Percentiles rank a stretch among this genome's conserved stretches.
Evolutionary conservation across 1,140 invertebrate genomes (phyloP).

Genomic region (Scaptomyza hsui): DNA sequence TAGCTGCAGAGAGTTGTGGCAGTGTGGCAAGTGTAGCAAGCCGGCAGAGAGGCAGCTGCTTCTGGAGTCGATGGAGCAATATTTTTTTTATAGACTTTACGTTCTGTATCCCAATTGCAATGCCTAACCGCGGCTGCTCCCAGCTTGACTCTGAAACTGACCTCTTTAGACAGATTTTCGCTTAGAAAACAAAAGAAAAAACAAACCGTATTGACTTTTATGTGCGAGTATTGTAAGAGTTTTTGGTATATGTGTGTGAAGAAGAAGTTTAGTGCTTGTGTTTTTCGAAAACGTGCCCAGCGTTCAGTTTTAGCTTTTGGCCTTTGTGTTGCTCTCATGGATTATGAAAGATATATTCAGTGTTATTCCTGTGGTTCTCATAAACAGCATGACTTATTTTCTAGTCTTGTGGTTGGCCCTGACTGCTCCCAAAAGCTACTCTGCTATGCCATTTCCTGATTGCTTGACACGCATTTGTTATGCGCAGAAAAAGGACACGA

Average conservation of each 20-base stretch:
- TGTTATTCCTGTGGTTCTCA: conserved; percentile 5
- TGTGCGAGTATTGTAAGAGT: conserved; percentile 11
- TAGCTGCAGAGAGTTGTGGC: conserved; percentile 29
- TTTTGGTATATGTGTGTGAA: conserved; percentile 16
- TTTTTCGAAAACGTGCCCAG: conserved; percentile 30
- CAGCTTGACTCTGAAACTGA: conserved; percentile 32
- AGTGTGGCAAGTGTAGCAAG: conserved; percentile 13
- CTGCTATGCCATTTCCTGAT: conserved; percentile 27
- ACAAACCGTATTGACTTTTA: conserved; percentile 8
- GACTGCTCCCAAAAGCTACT: conserved; percentile 14
- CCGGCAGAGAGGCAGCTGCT: conserved; percentile 14
- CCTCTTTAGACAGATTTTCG: conserved; percentile 60
- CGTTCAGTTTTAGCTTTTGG: conserved; percentile 16
- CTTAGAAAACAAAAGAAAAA: conserved; percentile 40
- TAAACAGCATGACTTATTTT: conserved; percentile 27
- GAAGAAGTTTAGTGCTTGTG: neutral
- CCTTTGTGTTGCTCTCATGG: conserved; percentile 17
- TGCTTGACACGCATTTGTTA: conserved; percentile 7
- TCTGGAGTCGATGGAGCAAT: conserved; percentile 49
- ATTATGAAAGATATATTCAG: conserved; percentile 30
- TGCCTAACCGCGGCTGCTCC: neutral
- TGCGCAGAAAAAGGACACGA: neutral
- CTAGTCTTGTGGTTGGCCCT: neutral
- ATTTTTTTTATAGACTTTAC: conserved; percentile 73
- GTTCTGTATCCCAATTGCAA: conserved; percentile 35